phyloP scores from a whole-genome alignment of 2,113 vertebrate species.

The Xiphophorus hellerii region DNA sequence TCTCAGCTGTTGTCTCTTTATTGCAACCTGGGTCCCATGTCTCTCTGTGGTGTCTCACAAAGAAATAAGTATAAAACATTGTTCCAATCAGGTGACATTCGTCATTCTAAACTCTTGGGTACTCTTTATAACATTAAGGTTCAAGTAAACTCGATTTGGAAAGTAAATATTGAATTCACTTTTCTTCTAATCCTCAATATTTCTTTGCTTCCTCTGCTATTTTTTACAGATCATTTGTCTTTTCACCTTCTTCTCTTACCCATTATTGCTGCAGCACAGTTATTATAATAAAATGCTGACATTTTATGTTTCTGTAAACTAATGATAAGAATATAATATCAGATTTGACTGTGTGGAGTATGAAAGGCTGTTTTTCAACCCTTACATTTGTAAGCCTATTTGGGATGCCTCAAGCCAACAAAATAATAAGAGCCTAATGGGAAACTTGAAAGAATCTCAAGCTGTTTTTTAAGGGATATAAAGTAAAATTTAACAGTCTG shows the following conservation, averaged over 20 bases:
- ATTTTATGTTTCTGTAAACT: not conserved
- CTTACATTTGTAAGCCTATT: not conserved
- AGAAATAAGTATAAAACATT: conserved; percentile 12
- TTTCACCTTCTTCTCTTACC: not conserved
- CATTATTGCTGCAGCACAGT: not conserved
- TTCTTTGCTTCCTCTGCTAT: not conserved
- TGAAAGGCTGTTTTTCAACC: not conserved
- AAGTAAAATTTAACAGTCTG: too few species aligned
- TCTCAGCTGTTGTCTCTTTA: not conserved
- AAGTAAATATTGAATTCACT: conserved; percentile 33
- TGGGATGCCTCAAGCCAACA: too few species aligned
- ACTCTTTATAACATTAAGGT: conserved; percentile 10
- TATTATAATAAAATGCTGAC: not conserved
- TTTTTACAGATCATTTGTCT: conserved; percentile 1
- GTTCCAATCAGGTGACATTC: conserved; percentile 1
- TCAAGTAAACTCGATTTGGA: conserved; percentile 24
- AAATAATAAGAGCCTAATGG: too few species aligned
- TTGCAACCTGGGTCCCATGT: conserved; percentile 1
- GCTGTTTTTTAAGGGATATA: too few species aligned
- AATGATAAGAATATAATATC: not conserved
- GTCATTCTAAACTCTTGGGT: not conserved
- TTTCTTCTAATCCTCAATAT: conserved; percentile 22
- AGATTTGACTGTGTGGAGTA: not conserved
- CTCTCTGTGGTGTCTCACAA: not conserved
- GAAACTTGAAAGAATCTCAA: too few species aligned